A percentile compares a stretch with the other conserved stretches of the same genome.
phyloP scores from a whole-genome alignment of 2,888 invertebrate species.

The Ornithoptera alexandrae region DNA sequence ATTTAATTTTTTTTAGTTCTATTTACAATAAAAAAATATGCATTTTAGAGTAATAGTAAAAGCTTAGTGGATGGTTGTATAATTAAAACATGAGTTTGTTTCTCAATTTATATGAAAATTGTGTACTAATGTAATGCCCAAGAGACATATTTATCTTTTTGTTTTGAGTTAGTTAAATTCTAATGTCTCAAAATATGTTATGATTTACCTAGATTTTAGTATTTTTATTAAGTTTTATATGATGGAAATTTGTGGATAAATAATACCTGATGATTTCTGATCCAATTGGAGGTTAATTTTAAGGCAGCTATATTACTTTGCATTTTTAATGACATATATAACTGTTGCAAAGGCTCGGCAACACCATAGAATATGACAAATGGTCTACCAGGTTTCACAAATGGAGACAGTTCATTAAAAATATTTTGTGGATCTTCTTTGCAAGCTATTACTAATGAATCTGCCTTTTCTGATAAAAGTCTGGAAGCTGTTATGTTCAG shows the following conservation, averaged over 20 bases:
- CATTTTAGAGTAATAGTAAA: too few species aligned
- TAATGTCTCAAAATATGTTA: too few species aligned
- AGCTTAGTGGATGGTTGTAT: too few species aligned
- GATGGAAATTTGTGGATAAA: background rate
- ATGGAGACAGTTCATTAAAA: constrained; percentile 85
- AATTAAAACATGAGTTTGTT: too few species aligned
- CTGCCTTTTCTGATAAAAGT: constrained; percentile 82
- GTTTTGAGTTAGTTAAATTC: too few species aligned
- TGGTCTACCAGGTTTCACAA: constrained; percentile 89
- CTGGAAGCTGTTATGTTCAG: constrained; percentile 84
- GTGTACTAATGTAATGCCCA: too few species aligned
- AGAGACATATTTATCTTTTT: too few species aligned
- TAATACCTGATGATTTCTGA: constrained; percentile 91
- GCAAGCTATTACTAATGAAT: constrained; percentile 87
- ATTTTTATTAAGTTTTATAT: too few species aligned
- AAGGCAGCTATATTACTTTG: constrained; percentile 86
- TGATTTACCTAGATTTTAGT: too few species aligned
- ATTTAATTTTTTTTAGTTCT: too few species aligned
- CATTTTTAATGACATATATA: constrained; percentile 88
- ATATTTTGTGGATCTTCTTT: constrained; percentile 93
- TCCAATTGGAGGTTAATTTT: constrained; percentile 91
- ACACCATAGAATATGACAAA: constrained; percentile 91
- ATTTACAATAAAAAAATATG: too few species aligned
- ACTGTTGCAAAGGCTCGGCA: constrained; percentile 91
- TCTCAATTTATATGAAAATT: too few species aligned